Conservation (phyloP, 2,888 invertebrate genomes). For the Myopa testacea region DNA sequence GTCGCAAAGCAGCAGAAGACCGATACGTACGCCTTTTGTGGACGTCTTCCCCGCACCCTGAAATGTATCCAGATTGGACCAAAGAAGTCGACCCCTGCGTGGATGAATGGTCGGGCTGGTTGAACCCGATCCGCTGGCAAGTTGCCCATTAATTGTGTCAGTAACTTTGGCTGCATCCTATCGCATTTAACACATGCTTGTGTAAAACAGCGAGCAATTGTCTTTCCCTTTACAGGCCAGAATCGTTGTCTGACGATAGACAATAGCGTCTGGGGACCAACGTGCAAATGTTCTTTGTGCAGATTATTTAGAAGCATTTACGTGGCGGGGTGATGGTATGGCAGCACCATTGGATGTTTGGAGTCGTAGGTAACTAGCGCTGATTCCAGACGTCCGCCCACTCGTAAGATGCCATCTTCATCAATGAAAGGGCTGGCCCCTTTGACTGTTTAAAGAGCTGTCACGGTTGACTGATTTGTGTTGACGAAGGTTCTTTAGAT, state of each 20-base stretch:
- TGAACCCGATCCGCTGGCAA: neutral
- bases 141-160: slow-evolving; percentile 9
- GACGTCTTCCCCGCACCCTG: too few species aligned
- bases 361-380: neutral
- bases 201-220: neutral
- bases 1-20: too few species aligned
- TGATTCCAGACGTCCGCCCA: neutral
- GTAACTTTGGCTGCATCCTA: neutral
- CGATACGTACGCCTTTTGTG: too few species aligned
- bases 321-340: neutral
- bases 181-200: slow-evolving; percentile 6
- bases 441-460: neutral
- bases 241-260: slow-evolving; percentile 17
- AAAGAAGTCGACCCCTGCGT: neutral
- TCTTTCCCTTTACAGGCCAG: neutral
- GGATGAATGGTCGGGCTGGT: slow-evolving; percentile 6
- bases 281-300: neutral
- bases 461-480: neutral
- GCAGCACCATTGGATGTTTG: neutral
- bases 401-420: neutral
- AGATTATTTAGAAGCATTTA: neutral
- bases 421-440: slow-evolving; percentile 2
- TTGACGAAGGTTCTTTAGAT: neutral
- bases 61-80: too few species aligned
- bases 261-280: slow-evolving; percentile 1